These are phyloP conservation scores for Machimus rusticus DNA, from an alignment of 2,888 invertebrate species.

Conservation along the genomic window DNA sequence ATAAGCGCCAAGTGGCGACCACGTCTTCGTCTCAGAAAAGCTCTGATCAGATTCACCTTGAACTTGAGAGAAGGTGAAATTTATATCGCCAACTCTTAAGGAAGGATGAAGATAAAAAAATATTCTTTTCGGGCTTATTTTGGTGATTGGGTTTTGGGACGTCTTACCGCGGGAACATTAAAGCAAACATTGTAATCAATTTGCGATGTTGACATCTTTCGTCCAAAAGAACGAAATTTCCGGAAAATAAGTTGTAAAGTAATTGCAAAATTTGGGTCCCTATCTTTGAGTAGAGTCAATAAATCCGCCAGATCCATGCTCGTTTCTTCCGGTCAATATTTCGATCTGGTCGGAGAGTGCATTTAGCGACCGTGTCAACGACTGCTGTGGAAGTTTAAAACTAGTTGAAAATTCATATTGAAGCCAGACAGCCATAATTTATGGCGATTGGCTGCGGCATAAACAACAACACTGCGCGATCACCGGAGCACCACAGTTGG, in stretches of 20 bases:
- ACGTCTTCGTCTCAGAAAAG: background rate
- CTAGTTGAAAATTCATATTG: conserved; percentile 1
- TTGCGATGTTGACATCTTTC: background rate
- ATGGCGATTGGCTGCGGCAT: conserved; percentile 9
- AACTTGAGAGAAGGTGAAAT: conserved; percentile 4
- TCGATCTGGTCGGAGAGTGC: background rate
- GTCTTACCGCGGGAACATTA: background rate
- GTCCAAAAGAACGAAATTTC: background rate
- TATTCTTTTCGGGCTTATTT: background rate
- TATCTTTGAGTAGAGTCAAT: background rate
- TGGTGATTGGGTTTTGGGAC: background rate
- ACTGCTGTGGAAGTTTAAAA: background rate
- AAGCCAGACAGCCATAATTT: conserved; percentile 3
- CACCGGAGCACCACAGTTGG: conserved; percentile 33
- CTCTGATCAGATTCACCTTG: conserved; percentile 9
- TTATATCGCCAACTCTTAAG: background rate
- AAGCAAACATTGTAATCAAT: background rate
- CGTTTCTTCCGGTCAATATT: background rate
- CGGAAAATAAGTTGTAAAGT: background rate
- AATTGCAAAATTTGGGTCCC: background rate
- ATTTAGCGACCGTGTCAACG: background rate
- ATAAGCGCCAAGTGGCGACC: background rate
- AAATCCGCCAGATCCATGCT: background rate
- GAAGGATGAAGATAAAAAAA: background rate
- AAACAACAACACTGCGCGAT: background rate